A percentile compares a stretch with the other conserved stretches of the same genome.
Evolutionary conservation across 2,797 vertebrate genomes (phyloP).

Genomic region (Danionella dracula): DNA sequence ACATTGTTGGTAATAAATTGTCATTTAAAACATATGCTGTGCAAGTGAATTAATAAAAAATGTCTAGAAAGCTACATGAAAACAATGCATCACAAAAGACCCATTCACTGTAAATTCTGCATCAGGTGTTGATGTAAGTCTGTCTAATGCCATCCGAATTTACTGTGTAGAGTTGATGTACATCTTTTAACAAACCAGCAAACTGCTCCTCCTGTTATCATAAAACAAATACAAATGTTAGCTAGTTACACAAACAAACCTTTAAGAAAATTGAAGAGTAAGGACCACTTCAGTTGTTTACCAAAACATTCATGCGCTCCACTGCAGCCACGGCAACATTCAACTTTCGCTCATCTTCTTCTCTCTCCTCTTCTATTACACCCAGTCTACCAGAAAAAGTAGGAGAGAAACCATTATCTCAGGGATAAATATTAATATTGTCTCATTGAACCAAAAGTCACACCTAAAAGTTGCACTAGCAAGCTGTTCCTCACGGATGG

Average conservation of each 20-base stretch:
- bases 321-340: slow-evolving; percentile 64
- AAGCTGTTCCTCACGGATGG: slow-evolving; percentile 62
- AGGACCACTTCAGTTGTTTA: slow-evolving; percentile 46
- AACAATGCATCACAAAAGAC: not conserved
- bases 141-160: slow-evolving; percentile 38
- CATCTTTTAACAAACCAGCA: slow-evolving; percentile 60
- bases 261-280: not conserved
- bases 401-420: not conserved
- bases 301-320: slow-evolving; percentile 69
- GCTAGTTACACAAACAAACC: too few species aligned
- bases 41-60: too few species aligned
- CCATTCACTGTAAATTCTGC: not conserved
- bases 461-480: slow-evolving; percentile 74
- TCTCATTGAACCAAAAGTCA: not conserved
- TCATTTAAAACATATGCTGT: too few species aligned
- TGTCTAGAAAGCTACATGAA: too few species aligned
- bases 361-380: slow-evolving; percentile 75
- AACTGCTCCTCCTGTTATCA: slow-evolving; percentile 72
- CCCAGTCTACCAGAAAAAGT: slow-evolving; percentile 57
- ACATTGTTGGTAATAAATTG: too few species aligned
- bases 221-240: slow-evolving; percentile 9
- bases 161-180: slow-evolving; percentile 52
- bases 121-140: slow-evolving; percentile 41
- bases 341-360: slow-evolving; percentile 71
- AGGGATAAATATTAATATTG: not conserved